Conservation (phyloP, 2,888 invertebrate genomes). For the Colletes collaris region DNA sequence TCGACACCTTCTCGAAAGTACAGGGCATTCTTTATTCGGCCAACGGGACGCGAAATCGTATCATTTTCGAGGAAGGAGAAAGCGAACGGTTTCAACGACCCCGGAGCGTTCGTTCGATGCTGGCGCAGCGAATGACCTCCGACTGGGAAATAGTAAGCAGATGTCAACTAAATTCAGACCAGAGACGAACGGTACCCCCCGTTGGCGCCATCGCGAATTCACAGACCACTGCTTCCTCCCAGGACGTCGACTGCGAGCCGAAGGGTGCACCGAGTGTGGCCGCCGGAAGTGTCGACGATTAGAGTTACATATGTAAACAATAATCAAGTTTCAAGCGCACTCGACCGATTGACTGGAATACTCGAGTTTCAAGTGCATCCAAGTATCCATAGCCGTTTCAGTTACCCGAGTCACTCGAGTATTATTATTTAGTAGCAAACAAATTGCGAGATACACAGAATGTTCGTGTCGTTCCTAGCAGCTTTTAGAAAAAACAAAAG, state of each 20-base stretch:
- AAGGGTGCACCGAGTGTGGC: too few species aligned
- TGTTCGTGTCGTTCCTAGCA: too few species aligned
- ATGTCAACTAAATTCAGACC: conserved; percentile 55
- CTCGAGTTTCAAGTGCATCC: too few species aligned
- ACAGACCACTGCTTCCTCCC: not conserved
- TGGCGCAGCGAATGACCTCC: conserved; percentile 43
- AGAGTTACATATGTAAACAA: conserved; percentile 2
- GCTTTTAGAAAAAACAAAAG: too few species aligned
- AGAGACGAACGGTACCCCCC: conserved; percentile 24
- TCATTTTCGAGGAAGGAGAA: conserved; percentile 39
- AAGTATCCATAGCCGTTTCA: too few species aligned
- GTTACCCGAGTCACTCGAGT: too few species aligned
- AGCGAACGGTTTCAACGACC: conserved; percentile 41
- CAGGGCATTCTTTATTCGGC: conserved; percentile 1
- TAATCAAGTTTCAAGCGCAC: conserved; percentile 8
- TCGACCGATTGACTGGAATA: too few species aligned
- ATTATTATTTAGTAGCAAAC: too few species aligned
- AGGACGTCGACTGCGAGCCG: too few species aligned
- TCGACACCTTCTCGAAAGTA: not conserved
- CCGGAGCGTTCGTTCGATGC: conserved; percentile 37
- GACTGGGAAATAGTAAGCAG: conserved; percentile 54
- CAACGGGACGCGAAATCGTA: conserved; percentile 6
- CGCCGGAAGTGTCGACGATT: too few species aligned
- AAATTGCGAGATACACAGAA: too few species aligned
- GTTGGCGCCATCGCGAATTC: conserved; percentile 53